Evolutionary conservation across 2,113 vertebrate genomes (phyloP).

Genomic region (Cyphomyrus discorhynchus): DNA sequence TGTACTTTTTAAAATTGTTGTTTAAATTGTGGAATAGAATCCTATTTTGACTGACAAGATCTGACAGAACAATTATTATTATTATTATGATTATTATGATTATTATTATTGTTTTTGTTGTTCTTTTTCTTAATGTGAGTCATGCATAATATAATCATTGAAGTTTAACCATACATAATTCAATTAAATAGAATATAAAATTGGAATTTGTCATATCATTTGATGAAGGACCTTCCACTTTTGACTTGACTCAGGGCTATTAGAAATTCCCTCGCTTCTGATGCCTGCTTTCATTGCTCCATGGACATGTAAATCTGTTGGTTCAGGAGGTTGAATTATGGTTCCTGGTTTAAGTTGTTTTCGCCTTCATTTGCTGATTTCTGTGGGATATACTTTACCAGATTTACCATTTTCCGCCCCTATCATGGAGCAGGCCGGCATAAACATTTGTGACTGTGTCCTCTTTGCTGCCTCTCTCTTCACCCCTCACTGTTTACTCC

Average conservation of each 20-base stretch:
- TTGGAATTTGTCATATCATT: background rate
- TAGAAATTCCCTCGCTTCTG: background rate
- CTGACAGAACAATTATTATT: background rate
- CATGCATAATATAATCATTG: background rate
- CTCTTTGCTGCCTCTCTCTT: background rate
- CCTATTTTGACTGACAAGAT: background rate
- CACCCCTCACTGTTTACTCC: background rate
- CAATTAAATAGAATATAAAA: background rate
- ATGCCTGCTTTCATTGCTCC: background rate
- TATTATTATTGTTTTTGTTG: background rate
- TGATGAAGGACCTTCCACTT: background rate
- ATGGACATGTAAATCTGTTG: background rate
- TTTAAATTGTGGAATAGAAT: background rate
- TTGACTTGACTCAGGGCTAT: background rate
- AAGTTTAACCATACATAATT: background rate
- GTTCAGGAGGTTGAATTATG: background rate
- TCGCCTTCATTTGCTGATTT: background rate
- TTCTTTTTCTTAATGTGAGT: background rate
- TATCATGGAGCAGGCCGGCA: background rate
- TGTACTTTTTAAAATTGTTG: background rate
- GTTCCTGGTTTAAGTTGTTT: background rate
- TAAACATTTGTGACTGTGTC: background rate
- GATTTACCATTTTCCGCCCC: background rate
- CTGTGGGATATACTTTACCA: background rate
- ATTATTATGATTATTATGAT: too few relatives aligned